Percentiles rank a stretch among this genome's conserved stretches.
These are phyloP conservation scores for Melinopterus prodromus DNA, from an alignment of 2,888 invertebrate species.

Conservation along the genomic window DNA sequence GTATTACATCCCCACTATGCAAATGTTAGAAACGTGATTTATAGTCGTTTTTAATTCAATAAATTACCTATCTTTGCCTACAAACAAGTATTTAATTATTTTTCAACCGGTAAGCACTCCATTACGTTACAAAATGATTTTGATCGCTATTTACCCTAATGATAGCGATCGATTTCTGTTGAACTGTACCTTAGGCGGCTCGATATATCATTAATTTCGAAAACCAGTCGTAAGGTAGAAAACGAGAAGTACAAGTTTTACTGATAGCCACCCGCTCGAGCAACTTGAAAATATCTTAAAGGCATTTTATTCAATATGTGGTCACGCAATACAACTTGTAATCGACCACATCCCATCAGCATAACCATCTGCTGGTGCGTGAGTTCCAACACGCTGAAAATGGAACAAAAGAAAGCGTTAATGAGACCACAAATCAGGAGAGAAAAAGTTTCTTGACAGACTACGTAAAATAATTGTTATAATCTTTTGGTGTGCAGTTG, in stretches of 20 bases:
- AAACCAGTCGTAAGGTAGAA: neutral
- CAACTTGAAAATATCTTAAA: neutral
- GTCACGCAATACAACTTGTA: neutral
- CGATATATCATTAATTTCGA: neutral
- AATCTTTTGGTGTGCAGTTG: neutral
- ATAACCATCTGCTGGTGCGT: neutral
- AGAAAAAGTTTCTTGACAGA: neutral
- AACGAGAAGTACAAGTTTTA: neutral
- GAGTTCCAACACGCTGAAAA: neutral
- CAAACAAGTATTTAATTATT: neutral
- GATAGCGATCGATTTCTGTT: neutral
- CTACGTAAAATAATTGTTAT: neutral
- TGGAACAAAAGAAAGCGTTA: neutral
- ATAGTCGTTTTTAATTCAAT: neutral
- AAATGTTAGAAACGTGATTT: neutral
- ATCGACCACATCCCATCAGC: neutral
- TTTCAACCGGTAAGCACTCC: neutral
- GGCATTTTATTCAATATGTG: constrained; percentile 4
- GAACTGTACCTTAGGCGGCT: neutral
- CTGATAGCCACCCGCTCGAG: neutral
- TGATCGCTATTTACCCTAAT: neutral
- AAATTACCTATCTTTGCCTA: neutral
- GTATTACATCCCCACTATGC: too few species aligned
- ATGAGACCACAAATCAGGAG: neutral
- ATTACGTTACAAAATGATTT: neutral